These are phyloP conservation scores for Chloroclystis v-ata DNA, from an alignment of 2,888 invertebrate genomes.

Conservation along the genomic window DNA sequence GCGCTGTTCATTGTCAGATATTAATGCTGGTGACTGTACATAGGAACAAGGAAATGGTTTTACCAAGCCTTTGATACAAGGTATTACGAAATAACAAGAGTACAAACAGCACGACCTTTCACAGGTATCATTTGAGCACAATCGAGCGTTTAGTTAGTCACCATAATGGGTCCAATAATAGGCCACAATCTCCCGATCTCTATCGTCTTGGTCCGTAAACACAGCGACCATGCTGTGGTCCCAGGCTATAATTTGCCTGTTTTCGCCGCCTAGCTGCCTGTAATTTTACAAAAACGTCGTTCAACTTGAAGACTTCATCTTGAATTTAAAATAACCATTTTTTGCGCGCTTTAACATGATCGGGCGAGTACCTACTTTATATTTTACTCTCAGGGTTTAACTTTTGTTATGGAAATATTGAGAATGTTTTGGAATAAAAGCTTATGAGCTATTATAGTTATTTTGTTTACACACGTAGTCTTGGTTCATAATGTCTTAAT, in stretches of 20 bases:
- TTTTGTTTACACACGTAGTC: conserved; percentile 61
- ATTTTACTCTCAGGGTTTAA: conserved; percentile 21
- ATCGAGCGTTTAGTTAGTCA: conserved; percentile 41
- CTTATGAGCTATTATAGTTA: conserved; percentile 47
- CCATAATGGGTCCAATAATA: conserved; percentile 57
- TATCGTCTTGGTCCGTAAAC: conserved; percentile 45
- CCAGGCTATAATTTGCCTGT: conserved; percentile 70
- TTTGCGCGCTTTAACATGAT: conserved; percentile 43
- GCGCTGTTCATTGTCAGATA: conserved; percentile 12
- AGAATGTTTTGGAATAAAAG: conserved; percentile 42
- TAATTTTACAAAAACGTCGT: conserved; percentile 63
- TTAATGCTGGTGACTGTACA: not conserved
- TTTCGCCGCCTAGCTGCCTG: conserved; percentile 68
- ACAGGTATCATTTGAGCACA: conserved; percentile 26
- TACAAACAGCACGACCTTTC: conserved; percentile 14
- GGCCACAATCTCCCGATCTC: conserved; percentile 55
- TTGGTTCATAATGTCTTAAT: conserved; percentile 65
- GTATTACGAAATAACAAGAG: conserved; percentile 19
- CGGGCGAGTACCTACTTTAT: conserved; percentile 38
- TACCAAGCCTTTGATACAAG: no score
- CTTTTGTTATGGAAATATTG: conserved; percentile 46
- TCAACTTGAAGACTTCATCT: conserved; percentile 63
- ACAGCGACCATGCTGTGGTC: conserved; percentile 54
- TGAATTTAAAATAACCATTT: conserved; percentile 47
- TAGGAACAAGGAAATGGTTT: no score